Conservation (phyloP, 1,140 invertebrate species). For the Xylocopa sonorina region DNA sequence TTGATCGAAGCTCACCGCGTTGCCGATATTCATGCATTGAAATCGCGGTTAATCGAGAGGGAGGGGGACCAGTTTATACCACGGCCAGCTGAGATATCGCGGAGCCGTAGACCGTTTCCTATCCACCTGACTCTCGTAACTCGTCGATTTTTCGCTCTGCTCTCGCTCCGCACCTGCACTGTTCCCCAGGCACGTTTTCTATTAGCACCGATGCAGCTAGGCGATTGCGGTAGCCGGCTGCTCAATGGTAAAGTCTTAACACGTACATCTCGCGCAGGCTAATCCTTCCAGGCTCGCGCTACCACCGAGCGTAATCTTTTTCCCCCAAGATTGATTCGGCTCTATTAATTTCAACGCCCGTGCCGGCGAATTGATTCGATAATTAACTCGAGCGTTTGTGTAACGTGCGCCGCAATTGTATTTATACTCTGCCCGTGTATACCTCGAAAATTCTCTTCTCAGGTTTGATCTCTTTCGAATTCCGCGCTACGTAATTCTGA, state of each 20-base stretch:
- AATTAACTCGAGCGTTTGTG: no score
- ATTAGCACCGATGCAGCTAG: not conserved
- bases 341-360: no score
- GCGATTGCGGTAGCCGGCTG: not conserved
- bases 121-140: constrained; percentile 4
- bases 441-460: no score
- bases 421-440: no score
- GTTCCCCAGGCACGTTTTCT: constrained; percentile 17
- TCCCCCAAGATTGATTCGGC: no score
- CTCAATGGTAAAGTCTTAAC: constrained; percentile 6
- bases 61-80: not conserved
- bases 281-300: not conserved
- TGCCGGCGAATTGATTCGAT: no score
- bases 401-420: no score
- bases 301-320: not conserved
- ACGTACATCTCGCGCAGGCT: not conserved
- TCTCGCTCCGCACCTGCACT: not conserved
- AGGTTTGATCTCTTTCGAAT: no score
- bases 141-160: constrained; percentile 3
- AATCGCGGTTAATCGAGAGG: not conserved
- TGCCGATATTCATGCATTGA: no score
- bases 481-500: no score
- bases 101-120: not conserved
- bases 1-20: not conserved
- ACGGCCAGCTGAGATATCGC: not conserved